Evolutionary conservation across 2,113 vertebrate genomes (phyloP), one percentile per base, ranked within the genome.

Genomic region (Callionymus lyra): DNA sequence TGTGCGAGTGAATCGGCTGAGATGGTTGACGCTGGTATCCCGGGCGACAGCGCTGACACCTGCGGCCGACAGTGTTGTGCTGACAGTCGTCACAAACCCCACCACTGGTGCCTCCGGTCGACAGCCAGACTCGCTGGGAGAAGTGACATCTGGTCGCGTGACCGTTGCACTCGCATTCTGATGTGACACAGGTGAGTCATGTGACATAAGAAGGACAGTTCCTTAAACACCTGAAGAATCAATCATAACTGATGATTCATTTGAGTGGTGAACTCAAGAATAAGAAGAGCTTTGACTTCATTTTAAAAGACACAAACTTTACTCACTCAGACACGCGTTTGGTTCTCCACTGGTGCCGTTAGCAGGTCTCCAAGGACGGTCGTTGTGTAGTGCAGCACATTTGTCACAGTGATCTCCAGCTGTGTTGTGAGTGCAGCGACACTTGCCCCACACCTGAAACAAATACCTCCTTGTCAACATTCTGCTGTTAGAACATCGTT

Each of bases 241-340:
- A n/a, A n/a, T n/a, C n/a, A n/a, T n/a, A n/a, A n/a, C n/a, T n/a
- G n/a, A n/a, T n/a, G n/a, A n/a, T n/a, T n/a, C n/a, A n/a, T n/a
- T n/a, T n/a, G n/a, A n/a, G n/a, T n/a, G n/a, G n/a, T n/a, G n/a
- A n/a, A n/a, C n/a, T n/a, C n/a, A n/a, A n/a, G n/a, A n/a, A n/a
- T n/a, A n/a, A n/a, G n/a, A 27, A 27, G 21, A 5, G 21, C 4
- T 27, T 27, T 27, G 21, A 4, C 21, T 4, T 5, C 21, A 27
- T 4, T 27, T 27, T 27, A 27, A n/a, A n/a, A n/a, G n/a, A n/a
- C n/a, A n/a, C n/a, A n/a, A n/a, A n/a, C 21, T 27, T 31, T 37
- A 75, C 89, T 86, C 75, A 92, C 91, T 90, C 84, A 76, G 84
- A 70, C 91, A 94, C n/a, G 87, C 73, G 43, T 91, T 89, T 4